Conservation (phyloP, 2,113 vertebrate species). For the Aegithalos caudatus region DNA sequence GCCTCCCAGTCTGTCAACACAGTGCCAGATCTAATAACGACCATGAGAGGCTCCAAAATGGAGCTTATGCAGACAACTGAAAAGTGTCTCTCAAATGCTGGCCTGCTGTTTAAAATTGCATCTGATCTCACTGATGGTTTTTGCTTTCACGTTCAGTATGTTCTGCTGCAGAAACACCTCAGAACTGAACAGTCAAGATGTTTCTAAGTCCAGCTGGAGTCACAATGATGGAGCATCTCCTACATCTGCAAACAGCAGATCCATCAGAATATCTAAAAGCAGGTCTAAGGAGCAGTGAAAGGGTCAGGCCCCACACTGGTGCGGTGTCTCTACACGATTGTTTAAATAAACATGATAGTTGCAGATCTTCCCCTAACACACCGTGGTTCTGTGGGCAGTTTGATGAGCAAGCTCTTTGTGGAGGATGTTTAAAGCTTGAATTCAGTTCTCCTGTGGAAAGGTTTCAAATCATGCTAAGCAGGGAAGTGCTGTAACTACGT, state of each 20-base stretch:
- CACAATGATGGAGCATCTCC: not conserved
- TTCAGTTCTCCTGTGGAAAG: not conserved
- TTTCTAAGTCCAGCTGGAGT: not conserved
- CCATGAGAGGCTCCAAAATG: not conserved
- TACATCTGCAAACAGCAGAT: rapidly evolving
- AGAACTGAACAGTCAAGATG: not conserved
- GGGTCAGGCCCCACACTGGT: rapidly evolving
- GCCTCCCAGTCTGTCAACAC: not conserved
- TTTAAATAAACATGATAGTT: not conserved
- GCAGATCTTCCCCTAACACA: not conserved
- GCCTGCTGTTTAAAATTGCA: not conserved
- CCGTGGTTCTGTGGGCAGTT: rapidly evolving
- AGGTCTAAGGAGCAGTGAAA: not conserved
- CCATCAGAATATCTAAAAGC: not conserved
- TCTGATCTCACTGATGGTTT: not conserved
- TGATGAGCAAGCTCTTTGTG: not conserved
- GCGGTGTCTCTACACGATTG: not conserved
- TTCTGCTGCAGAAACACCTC: not conserved
- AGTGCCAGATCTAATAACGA: not conserved
- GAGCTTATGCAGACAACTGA: not conserved
- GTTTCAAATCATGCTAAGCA: not conserved
- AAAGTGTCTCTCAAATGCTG: not conserved
- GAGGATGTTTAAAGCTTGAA: not conserved
- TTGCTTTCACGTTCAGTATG: not conserved
- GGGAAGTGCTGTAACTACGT: not conserved